Evolutionary conservation across 2,797 vertebrate species (phyloP).

Genomic region (Danio jaintianensis): DNA sequence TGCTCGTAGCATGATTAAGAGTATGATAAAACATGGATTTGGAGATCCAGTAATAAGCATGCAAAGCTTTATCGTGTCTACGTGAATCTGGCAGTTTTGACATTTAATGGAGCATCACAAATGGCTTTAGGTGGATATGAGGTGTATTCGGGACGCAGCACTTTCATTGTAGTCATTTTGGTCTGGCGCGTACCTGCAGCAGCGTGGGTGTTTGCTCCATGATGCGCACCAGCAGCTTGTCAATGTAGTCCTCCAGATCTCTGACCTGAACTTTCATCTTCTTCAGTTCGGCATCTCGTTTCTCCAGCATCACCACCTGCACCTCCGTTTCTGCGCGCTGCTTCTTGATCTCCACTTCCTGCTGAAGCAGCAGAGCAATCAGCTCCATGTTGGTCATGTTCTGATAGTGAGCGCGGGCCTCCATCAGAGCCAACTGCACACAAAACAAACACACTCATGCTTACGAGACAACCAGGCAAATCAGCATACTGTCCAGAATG

Average conservation of each 20-base stretch:
- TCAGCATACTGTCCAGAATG: background rate
- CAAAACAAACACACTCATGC: slow-evolving; percentile 26
- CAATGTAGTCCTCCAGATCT: slow-evolving; percentile 96
- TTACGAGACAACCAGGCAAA: background rate
- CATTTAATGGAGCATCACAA: slow-evolving; percentile 29
- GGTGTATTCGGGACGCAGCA: background rate
- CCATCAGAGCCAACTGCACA: slow-evolving; percentile 68
- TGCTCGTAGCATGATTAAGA: slow-evolving; percentile 19
- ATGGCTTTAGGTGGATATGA: slow-evolving; percentile 23
- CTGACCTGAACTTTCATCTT: slow-evolving; percentile 87
- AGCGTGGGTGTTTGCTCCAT: slow-evolving; percentile 96
- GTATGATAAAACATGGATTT: slow-evolving; percentile 28
- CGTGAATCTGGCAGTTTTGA: slow-evolving; percentile 41
- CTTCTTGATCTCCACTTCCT: slow-evolving; percentile 88
- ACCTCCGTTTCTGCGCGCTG: slow-evolving; percentile 72
- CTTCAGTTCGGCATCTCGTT: slow-evolving; percentile 88
- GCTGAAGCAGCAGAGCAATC: slow-evolving; percentile 91
- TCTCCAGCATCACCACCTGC: slow-evolving; percentile 77
- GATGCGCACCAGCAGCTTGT: slow-evolving; percentile 93
- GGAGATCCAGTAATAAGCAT: slow-evolving; percentile 30
- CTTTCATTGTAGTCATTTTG: slow-evolving; percentile 73
- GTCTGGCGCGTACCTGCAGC: slow-evolving; percentile 87
- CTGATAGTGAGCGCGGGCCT: slow-evolving; percentile 86
- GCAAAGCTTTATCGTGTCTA: slow-evolving; percentile 48
- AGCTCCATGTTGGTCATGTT: slow-evolving; percentile 95